These are phyloP conservation scores for Galagoides demidoff DNA, from an alignment of 2,797 vertebrate genomes.

Conservation along the genomic window DNA sequence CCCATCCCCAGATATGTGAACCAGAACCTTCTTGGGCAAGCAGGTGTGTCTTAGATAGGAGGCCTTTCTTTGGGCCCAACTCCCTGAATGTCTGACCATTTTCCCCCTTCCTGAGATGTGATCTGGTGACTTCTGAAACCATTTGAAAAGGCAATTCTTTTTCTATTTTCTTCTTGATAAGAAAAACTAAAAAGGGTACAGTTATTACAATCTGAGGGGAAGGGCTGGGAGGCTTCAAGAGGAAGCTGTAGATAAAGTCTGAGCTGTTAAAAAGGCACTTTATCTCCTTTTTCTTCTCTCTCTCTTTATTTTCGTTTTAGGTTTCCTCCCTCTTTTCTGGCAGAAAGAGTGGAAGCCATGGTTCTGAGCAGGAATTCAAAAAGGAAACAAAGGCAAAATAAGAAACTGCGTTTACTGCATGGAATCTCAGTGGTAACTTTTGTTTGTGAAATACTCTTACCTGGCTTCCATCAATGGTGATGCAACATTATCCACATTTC, in stretches of 20 bases:
- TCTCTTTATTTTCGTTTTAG: fast-evolving
- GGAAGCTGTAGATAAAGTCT: slow-evolving; percentile 70
- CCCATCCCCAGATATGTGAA: not conserved
- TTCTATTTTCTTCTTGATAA: slow-evolving; percentile 48
- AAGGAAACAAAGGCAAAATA: slow-evolving; percentile 61
- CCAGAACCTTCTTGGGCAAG: slow-evolving; percentile 10
- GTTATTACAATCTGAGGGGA: slow-evolving; percentile 52
- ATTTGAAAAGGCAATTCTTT: slow-evolving; percentile 45
- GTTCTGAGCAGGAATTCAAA: slow-evolving; percentile 37
- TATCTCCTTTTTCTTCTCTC: slow-evolving; percentile 13
- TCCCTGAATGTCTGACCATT: not conserved
- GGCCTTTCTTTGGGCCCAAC: not conserved
- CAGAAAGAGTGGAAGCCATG: slow-evolving; percentile 24
- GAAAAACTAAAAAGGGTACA: slow-evolving; percentile 24
- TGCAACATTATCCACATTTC: not conserved
- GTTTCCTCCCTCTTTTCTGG: slow-evolving; percentile 44
- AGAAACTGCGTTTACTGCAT: not conserved
- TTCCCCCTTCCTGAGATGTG: slow-evolving; percentile 22
- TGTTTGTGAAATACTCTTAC: not conserved
- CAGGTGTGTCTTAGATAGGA: slow-evolving; percentile 63
- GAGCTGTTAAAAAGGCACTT: slow-evolving; percentile 50
- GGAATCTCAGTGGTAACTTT: not conserved
- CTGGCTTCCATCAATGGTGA: not conserved
- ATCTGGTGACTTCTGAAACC: slow-evolving; percentile 45
- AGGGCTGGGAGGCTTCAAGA: slow-evolving; percentile 62